Conservation (phyloP, 2,888 invertebrate genomes). For the Aphidoletes aphidimyza region DNA sequence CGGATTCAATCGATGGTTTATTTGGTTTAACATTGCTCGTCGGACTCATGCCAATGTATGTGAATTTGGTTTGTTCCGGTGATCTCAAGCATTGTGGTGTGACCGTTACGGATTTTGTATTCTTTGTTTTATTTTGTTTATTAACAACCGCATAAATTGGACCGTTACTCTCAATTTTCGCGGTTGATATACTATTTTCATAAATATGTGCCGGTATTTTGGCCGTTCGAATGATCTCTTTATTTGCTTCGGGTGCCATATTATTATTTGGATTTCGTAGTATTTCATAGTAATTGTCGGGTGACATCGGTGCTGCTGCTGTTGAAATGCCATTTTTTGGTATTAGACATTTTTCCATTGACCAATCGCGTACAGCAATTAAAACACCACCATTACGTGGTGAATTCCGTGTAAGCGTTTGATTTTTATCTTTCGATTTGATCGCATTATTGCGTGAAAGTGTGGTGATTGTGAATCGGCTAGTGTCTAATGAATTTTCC, state of each 20-base stretch:
- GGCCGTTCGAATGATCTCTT: neutral
- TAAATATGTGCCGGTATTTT: slow-evolving; percentile 63
- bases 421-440: slow-evolving; percentile 53
- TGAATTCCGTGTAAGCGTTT: slow-evolving; percentile 65
- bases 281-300: slow-evolving; percentile 55
- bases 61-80: slow-evolving; percentile 56
- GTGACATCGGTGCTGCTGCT: neutral
- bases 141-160: slow-evolving; percentile 67
- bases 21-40: neutral
- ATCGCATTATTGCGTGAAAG: slow-evolving; percentile 60
- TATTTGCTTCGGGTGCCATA: neutral
- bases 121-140: slow-evolving; percentile 66
- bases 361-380: slow-evolving; percentile 75
- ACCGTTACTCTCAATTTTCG: neutral
- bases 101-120: slow-evolving; percentile 61
- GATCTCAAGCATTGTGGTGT: slow-evolving; percentile 60
- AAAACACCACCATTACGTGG: slow-evolving; percentile 72
- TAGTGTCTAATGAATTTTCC: slow-evolving; percentile 34
- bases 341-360: slow-evolving; percentile 58
- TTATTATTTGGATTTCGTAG: slow-evolving; percentile 55
- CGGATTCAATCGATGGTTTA: neutral
- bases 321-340: neutral
- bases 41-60: slow-evolving; percentile 54
- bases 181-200: slow-evolving; percentile 57
- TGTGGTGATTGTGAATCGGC: slow-evolving; percentile 66